A percentile compares a stretch with the other conserved stretches of the same genome.
Evolutionary conservation across 2,888 invertebrate species (phyloP).

Genomic region (Cataglyphis altisquamis): DNA sequence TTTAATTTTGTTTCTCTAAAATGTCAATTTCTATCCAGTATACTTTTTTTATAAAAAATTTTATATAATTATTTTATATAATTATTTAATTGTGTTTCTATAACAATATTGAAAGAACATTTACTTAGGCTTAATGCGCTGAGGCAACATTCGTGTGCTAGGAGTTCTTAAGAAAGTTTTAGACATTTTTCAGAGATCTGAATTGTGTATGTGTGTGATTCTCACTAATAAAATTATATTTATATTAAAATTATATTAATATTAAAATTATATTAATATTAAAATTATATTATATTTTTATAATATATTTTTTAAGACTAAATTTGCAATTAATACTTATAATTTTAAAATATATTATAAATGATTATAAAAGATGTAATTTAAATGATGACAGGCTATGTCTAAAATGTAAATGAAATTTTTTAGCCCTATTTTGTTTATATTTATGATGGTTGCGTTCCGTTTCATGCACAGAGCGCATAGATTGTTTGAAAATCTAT

Average conservation of each 20-base stretch:
- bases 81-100: neutral
- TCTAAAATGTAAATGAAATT: neutral
- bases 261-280: no score
- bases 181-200: conserved; percentile 22
- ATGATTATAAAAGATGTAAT: neutral
- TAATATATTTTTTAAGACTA: neutral
- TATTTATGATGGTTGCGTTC: no score
- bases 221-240: neutral
- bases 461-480: no score
- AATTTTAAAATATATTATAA: conserved; percentile 17
- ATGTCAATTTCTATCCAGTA: neutral
- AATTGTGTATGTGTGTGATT: neutral
- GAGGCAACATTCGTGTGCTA: neutral
- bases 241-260: no score
- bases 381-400: neutral
- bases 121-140: conserved; percentile 41
- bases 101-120: neutral
- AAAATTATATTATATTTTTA: no score
- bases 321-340: conserved; percentile 20
- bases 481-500: no score
- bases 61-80: neutral
- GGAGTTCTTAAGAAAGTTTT: neutral
- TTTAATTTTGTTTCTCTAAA: neutral
- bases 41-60: neutral
- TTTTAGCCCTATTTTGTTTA: conserved; percentile 3